Percentiles rank a stretch among this genome's conserved stretches.
These are phyloP conservation scores for Picathartes gymnocephalus DNA, from an alignment of 2,113 vertebrate genomes.

Conservation along the genomic window DNA sequence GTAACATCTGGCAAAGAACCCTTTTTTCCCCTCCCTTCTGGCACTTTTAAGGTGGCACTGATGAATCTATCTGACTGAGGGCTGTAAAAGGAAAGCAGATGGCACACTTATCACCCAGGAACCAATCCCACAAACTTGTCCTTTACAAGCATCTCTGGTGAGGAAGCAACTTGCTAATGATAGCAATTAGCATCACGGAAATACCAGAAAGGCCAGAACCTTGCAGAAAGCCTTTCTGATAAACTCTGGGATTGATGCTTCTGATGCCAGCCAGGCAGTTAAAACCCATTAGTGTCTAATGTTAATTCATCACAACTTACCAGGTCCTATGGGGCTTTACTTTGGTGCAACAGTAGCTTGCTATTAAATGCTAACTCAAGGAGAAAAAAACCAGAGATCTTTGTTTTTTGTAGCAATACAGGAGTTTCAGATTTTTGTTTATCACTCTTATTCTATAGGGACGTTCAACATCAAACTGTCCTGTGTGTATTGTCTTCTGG, in stretches of 20 bases:
- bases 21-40: not conserved
- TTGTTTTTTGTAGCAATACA: not conserved
- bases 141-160: conserved; percentile 19
- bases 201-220: conserved; percentile 21
- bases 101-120: conserved; percentile 42
- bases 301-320: conserved; percentile 7
- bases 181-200: conserved; percentile 17
- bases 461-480: not conserved
- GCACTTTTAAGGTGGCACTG: not conserved
- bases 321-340: not conserved
- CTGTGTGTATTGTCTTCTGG: not conserved
- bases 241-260: not conserved
- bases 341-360: not conserved
- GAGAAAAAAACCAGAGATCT: not conserved
- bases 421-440: not conserved
- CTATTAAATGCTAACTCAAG: not conserved
- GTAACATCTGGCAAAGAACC: not conserved
- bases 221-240: not conserved
- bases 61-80: not conserved
- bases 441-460: not conserved
- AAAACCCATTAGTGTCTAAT: not conserved
- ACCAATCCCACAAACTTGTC: not conserved
- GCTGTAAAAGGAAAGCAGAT: conserved; percentile 50
- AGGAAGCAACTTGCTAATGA: conserved; percentile 26
- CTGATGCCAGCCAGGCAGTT: not conserved